These are phyloP conservation scores for Agrenia bidenticulata DNA, from an alignment of 2,888 invertebrate species.

Conservation along the genomic window DNA sequence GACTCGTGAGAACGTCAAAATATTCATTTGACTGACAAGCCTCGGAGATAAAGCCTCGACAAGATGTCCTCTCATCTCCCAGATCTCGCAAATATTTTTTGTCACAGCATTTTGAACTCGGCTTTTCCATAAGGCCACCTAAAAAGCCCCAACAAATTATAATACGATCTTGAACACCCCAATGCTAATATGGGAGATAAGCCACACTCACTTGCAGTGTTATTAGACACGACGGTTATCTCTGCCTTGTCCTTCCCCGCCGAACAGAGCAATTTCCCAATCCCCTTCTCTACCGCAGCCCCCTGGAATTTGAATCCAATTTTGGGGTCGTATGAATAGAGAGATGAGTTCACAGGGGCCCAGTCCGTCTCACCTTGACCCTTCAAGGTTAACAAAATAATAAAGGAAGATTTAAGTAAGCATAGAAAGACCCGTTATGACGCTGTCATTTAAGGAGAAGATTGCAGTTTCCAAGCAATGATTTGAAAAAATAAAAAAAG, in stretches of 20 bases:
- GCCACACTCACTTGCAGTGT: neutral
- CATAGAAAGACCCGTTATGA: no score
- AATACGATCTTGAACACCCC: no score
- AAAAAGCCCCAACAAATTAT: no score
- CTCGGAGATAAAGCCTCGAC: slow-evolving; percentile 42
- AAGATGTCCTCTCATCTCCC: slow-evolving; percentile 46
- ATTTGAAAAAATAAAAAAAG: no score
- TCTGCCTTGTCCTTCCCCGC: neutral
- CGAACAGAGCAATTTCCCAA: slow-evolving; percentile 2
- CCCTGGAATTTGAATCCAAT: slow-evolving; percentile 38
- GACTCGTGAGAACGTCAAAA: slow-evolving; percentile 24
- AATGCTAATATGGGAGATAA: no score
- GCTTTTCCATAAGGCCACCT: neutral
- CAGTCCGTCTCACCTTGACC: slow-evolving; percentile 41
- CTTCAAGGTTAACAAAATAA: slow-evolving; percentile 7
- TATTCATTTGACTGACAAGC: slow-evolving; percentile 36
- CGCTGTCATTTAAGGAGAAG: no score
- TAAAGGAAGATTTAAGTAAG: neutral
- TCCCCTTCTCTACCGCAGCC: neutral
- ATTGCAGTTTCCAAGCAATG: no score
- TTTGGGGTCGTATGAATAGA: slow-evolving; percentile 37
- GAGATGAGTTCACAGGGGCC: slow-evolving; percentile 35
- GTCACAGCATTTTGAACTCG: slow-evolving; percentile 37
- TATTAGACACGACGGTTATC: neutral
- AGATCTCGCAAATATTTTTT: slow-evolving; percentile 37